phyloP scores from a whole-genome alignment of 2,888 invertebrate species.

The Chymomyza procnemis region DNA sequence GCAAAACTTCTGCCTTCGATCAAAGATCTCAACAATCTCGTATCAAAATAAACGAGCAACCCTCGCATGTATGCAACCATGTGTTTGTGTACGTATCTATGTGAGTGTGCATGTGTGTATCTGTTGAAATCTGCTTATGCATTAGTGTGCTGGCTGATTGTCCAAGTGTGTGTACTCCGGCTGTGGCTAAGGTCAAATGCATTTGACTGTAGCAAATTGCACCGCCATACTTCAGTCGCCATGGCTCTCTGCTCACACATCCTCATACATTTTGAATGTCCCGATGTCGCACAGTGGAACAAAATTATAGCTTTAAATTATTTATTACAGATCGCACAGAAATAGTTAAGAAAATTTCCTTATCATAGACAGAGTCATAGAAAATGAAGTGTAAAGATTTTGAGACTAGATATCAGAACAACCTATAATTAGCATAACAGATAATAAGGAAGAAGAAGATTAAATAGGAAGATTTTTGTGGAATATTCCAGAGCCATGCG shows the following conservation, averaged over 20 bases:
- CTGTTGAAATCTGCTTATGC: slow-evolving; percentile 67
- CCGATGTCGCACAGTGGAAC: slow-evolving; percentile 24
- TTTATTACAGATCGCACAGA: no score
- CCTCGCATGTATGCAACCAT: neutral
- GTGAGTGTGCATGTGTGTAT: slow-evolving; percentile 26
- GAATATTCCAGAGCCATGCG: no score
- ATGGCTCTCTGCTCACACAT: neutral
- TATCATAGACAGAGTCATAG: no score
- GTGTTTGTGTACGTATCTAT: neutral
- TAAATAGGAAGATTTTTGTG: no score
- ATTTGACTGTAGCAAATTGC: slow-evolving; percentile 72
- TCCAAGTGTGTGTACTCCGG: neutral
- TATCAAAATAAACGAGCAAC: no score
- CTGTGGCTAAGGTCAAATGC: slow-evolving; percentile 69
- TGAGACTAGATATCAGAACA: no score
- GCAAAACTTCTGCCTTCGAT: no score
- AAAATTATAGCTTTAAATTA: slow-evolving; percentile 11
- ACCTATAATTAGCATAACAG: no score
- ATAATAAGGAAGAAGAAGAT: no score
- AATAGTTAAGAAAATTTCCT: no score
- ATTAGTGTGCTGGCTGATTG: slow-evolving; percentile 43
- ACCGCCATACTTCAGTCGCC: slow-evolving; percentile 44
- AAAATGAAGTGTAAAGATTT: no score
- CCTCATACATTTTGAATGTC: neutral
- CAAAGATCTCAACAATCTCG: no score